Evolutionary conservation across 1,140 invertebrate genomes (phyloP), one percentile per base, ranked within the genome.

Genomic region (Chymomyza costata): DNA sequence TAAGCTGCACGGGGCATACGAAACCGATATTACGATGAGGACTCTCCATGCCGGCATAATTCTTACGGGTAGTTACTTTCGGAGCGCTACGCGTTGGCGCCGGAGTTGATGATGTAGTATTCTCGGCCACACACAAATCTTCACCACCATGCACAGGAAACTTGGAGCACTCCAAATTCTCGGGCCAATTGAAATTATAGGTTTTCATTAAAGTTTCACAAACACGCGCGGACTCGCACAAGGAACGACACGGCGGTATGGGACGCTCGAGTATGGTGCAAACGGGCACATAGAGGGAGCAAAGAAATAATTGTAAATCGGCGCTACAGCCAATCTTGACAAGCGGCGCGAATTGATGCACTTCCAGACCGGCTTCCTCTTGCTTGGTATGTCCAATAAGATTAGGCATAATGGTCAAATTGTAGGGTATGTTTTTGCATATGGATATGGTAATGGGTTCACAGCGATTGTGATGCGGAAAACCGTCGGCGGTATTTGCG

Each of bases 351-450:
- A 96, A 99, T 81, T 97, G 94, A 83, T 97, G 94, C 0, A 99
- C 92, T 69, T 98, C 96, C 41, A 94, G 87, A 1, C 94, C 96
- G 13, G 97, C 98, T 67, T 99, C 97, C 68, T 98, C 95, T 55
- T 99, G 97, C 65, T 93, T 97, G 43, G 92, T 91, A 73, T 99
- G 97, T 45, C 94, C 93, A 58, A 99, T 87, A 21, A 98, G 81
- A 87, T 99, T 99, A 2, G 97, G 97, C 92, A 98, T 96, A 49
- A 98, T 97, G 0, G 97, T 99, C 86, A 93, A 89, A 86, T 99
- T 99, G 86, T 99, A 99, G 21, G 90, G 90, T 46, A 99, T 94
- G 73, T 97, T 93, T 86, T 92, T 92, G 87, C 97, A 99, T 65
- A 98, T 89, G 7, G 93, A 93, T 51, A 98, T 95, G 2, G 92